A percentile compares a stretch with the other conserved stretches of the same genome.
These are phyloP conservation scores for Meriones unguiculatus DNA, from an alignment of 2,113 vertebrate species.

Conservation along the genomic window DNA sequence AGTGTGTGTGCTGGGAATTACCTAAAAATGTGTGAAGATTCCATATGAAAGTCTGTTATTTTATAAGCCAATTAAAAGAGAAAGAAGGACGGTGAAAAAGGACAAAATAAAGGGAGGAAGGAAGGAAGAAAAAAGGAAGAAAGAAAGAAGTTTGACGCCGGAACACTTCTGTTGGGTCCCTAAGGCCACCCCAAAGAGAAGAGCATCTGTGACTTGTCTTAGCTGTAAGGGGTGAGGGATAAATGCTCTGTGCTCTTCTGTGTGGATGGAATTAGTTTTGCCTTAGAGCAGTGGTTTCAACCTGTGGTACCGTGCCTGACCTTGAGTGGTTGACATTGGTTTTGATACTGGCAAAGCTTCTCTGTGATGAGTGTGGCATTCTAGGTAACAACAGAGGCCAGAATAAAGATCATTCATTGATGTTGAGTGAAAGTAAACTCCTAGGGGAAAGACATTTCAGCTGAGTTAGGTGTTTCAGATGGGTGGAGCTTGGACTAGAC, in stretches of 20 bases:
- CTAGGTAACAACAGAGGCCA: neutral
- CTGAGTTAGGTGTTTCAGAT: neutral
- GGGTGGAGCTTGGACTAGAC: neutral
- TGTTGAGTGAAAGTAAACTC: neutral
- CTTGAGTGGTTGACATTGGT: neutral
- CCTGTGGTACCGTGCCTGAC: neutral
- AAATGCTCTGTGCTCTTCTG: neutral
- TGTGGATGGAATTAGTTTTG: neutral
- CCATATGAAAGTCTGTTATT: neutral
- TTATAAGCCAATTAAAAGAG: neutral
- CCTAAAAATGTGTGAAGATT: neutral
- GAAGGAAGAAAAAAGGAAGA: too few relatives aligned
- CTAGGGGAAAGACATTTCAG: neutral
- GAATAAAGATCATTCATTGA: neutral
- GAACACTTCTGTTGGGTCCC: neutral
- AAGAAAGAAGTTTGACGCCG: neutral
- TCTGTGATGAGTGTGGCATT: neutral
- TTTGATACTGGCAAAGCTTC: neutral
- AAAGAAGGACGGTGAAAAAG: too few relatives aligned
- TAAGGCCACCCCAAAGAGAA: neutral
- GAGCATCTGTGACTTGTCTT: neutral
- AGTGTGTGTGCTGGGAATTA: neutral
- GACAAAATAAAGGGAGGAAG: too few relatives aligned
- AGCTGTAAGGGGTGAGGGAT: neutral
- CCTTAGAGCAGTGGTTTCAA: neutral